A percentile compares a stretch with the other conserved stretches of the same genome.
phyloP scores from a whole-genome alignment of 2,888 invertebrate genomes.

The Cryptosula pallasiana region DNA sequence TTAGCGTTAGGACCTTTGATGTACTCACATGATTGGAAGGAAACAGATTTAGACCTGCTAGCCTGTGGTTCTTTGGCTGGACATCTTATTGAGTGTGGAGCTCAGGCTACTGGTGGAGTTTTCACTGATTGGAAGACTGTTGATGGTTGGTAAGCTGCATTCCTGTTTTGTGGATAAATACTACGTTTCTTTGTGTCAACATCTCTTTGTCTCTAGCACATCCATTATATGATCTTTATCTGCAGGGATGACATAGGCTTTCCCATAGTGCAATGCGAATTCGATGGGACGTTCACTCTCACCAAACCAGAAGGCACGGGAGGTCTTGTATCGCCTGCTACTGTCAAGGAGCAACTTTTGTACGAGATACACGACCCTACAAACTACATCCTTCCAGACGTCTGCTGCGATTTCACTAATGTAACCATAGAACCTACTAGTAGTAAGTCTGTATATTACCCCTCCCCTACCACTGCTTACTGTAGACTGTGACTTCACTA shows the following conservation, averaged over 20 bases:
- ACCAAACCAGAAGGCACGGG: conserved; percentile 56
- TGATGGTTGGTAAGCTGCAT: conserved; percentile 53
- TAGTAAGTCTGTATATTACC: conserved; percentile 29
- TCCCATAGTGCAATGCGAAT: conserved; percentile 55
- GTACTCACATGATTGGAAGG: conserved; percentile 49
- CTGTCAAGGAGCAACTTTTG: conserved; percentile 56
- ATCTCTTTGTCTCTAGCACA: too few relatives aligned
- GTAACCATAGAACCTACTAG: conserved; percentile 44
- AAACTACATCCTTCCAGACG: conserved; percentile 56
- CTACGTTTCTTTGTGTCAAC: too few relatives aligned
- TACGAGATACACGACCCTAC: conserved; percentile 57
- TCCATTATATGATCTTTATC: too few relatives aligned
- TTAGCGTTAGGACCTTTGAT: conserved; percentile 55
- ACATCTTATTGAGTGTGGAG: conserved; percentile 58
- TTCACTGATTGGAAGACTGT: conserved; percentile 57
- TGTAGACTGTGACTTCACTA: conserved; percentile 56
- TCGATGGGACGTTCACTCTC: conserved; percentile 51
- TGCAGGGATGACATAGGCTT: conserved; percentile 55
- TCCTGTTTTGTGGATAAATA: too few relatives aligned
- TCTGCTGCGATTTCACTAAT: conserved; percentile 55
- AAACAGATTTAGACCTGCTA: conserved; percentile 52
- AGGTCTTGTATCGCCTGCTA: conserved; percentile 53
- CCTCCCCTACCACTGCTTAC: too few relatives aligned
- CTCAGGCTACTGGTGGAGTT: conserved; percentile 57
- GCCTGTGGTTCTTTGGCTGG: conserved; percentile 57